phyloP scores from a whole-genome alignment of 2,888 invertebrate species.

The Protophormia terraenovae region DNA sequence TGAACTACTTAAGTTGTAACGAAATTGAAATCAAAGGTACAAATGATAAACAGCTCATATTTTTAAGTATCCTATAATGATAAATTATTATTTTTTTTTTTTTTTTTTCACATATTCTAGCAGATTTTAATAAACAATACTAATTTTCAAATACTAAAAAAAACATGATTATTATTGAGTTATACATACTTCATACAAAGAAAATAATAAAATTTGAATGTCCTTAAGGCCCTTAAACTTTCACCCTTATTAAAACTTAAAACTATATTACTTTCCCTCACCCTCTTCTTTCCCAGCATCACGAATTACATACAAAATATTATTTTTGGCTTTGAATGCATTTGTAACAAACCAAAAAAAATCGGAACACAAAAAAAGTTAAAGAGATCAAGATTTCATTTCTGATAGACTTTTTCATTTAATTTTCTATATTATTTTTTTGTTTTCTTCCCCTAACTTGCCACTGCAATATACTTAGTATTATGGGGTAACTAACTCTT shows the following conservation, averaged over 20 bases:
- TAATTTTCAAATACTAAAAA: too few relatives aligned
- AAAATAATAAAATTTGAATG: neutral
- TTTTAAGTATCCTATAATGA: too few relatives aligned
- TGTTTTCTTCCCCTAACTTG: neutral
- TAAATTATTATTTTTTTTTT: too few relatives aligned
- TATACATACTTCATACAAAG: too few relatives aligned
- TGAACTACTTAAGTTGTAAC: too few relatives aligned
- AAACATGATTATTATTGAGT: too few relatives aligned
- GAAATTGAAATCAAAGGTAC: too few relatives aligned
- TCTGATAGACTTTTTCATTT: slow-evolving; percentile 68
- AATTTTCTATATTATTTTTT: slow-evolving; percentile 51
- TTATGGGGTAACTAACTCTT: slow-evolving; percentile 17
- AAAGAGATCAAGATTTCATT: slow-evolving; percentile 61
- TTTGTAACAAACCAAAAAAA: slow-evolving; percentile 23
- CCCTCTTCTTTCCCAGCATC: neutral
- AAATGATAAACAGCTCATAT: too few relatives aligned
- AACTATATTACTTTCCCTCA: neutral
- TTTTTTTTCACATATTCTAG: too few relatives aligned
- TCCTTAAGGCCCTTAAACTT: neutral
- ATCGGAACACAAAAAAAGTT: slow-evolving; percentile 6
- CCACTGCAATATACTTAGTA: slow-evolving; percentile 1
- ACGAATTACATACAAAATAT: slow-evolving; percentile 31
- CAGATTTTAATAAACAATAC: too few relatives aligned
- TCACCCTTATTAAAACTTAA: neutral
- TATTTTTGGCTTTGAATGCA: slow-evolving; percentile 63